phyloP scores from a whole-genome alignment of 2,113 vertebrate species.

The Dromiciops gliroides region DNA sequence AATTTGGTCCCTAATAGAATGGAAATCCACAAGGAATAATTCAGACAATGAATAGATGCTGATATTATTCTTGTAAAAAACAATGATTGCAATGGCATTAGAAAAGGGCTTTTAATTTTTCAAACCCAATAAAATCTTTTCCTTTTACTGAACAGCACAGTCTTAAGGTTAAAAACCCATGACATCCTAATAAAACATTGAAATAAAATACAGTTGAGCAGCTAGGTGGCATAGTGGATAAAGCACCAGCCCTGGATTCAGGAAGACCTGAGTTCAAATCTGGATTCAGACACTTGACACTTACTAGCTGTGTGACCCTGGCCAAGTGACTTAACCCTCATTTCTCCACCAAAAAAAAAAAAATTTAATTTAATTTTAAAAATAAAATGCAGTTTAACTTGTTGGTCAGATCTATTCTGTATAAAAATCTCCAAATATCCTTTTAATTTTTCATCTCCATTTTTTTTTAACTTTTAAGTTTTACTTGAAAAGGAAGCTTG shows the following conservation, averaged over 20 bases:
- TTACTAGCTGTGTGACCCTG: too few relatives aligned
- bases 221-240: too few relatives aligned
- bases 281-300: too few relatives aligned
- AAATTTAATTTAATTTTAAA: too few relatives aligned
- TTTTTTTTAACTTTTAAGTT: background rate
- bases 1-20: constrained; percentile 12
- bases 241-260: too few relatives aligned
- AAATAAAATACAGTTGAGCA: background rate
- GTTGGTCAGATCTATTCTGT: constrained; percentile 12
- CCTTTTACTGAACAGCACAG: background rate
- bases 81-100: constrained; percentile 32
- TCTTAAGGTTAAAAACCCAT: constrained; percentile 16
- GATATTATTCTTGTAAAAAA: constrained; percentile 35
- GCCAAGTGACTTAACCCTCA: too few relatives aligned
- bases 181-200: constrained; percentile 33
- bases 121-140: constrained; percentile 27
- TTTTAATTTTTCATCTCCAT: constrained; percentile 29
- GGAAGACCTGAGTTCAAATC: too few relatives aligned
- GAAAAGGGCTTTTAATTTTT: constrained; percentile 28
- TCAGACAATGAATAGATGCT: background rate
- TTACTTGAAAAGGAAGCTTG: background rate
- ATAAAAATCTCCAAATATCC: background rate
- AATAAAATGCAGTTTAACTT: too few relatives aligned
- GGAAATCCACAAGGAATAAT: constrained; percentile 19
- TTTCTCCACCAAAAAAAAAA: too few relatives aligned